Percentiles rank a stretch among this genome's conserved stretches.
Evolutionary conservation across 2,888 invertebrate species (phyloP).

Genomic region (Tenthredo distinguenda): DNA sequence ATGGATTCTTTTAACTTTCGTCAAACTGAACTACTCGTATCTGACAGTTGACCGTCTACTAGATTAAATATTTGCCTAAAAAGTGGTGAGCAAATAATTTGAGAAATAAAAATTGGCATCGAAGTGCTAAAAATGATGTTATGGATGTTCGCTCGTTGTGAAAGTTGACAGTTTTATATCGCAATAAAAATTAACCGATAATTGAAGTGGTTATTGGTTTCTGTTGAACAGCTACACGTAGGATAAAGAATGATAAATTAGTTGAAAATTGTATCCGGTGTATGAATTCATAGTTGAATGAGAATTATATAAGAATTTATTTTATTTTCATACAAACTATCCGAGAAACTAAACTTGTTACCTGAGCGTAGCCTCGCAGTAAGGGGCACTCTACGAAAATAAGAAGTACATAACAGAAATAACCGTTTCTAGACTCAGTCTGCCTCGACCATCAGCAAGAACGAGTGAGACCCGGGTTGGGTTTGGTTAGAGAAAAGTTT

Average conservation of each 20-base stretch:
- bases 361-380: background rate
- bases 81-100: too few species aligned
- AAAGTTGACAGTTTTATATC: background rate
- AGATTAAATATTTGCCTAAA: too few species aligned
- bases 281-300: background rate
- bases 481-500: slow-evolving; percentile 52
- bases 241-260: background rate
- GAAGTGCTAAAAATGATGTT: background rate
- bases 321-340: slow-evolving; percentile 40
- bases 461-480: background rate
- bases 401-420: slow-evolving; percentile 54
- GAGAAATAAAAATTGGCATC: too few species aligned
- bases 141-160: background rate
- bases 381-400: slow-evolving; percentile 51
- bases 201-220: background rate
- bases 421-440: slow-evolving; percentile 47
- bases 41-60: background rate
- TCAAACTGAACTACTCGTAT: background rate
- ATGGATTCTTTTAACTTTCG: background rate
- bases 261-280: background rate
- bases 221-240: background rate
- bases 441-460: background rate
- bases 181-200: background rate
- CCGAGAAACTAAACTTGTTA: slow-evolving; percentile 50
- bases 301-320: background rate